phyloP scores from a whole-genome alignment of 2,888 invertebrate genomes.

The Xestia rhomboidea region DNA sequence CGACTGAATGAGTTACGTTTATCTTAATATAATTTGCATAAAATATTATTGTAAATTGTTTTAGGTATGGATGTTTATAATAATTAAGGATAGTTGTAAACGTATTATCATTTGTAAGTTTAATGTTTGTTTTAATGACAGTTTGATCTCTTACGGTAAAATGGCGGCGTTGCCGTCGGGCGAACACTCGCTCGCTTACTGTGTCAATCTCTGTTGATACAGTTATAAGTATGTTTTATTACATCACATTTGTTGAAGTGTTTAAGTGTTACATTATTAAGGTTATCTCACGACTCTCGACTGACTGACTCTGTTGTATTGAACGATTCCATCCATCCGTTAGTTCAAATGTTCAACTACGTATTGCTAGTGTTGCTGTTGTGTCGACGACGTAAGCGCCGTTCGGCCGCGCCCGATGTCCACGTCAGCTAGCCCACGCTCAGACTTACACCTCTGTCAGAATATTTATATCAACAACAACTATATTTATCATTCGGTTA shows the following conservation, averaged over 20 bases:
- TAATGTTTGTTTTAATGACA: constrained; percentile 87
- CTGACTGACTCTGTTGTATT: constrained; percentile 66
- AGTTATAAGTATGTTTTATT: constrained; percentile 57
- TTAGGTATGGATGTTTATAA: constrained; percentile 86
- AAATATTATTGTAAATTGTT: constrained; percentile 87
- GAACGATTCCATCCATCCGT: constrained; percentile 65
- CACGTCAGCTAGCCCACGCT: constrained; percentile 71
- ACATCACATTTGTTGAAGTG: constrained; percentile 64
- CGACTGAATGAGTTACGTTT: constrained; percentile 70
- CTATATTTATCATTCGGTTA: constrained; percentile 80
- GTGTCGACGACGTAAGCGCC: constrained; percentile 53
- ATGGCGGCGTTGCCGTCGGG: constrained; percentile 74
- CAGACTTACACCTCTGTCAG: constrained; percentile 73
- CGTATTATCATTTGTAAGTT: constrained; percentile 87
- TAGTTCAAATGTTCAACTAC: constrained; percentile 64
- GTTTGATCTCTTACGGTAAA: constrained; percentile 90
- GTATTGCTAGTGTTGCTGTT: constrained; percentile 57
- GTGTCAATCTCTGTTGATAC: constrained; percentile 45
- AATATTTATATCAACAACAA: constrained; percentile 75
- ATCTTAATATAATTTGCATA: constrained; percentile 79
- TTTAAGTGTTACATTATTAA: constrained; percentile 63
- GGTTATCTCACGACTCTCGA: constrained; percentile 55
- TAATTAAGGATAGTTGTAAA: constrained; percentile 89
- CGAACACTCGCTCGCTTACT: constrained; percentile 61
- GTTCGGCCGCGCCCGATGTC: constrained; percentile 53